Percentiles rank a stretch among this genome's conserved stretches.
These are phyloP conservation scores for Botia almorhae DNA, from an alignment of 2,797 vertebrate genomes.

Conservation along the genomic window DNA sequence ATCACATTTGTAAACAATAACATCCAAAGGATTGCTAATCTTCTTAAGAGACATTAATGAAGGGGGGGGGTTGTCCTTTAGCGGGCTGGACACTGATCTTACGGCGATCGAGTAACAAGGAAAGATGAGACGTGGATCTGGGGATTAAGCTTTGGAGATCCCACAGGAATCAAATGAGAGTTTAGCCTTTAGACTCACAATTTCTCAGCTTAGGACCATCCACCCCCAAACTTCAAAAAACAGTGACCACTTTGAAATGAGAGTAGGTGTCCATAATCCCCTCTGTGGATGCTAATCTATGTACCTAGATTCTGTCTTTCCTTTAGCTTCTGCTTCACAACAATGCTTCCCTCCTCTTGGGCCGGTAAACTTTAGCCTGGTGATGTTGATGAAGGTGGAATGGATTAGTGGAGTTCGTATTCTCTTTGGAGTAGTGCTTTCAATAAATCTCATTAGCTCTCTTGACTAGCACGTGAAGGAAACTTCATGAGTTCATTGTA, in stretches of 20 bases:
- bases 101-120: slow-evolving; percentile 77
- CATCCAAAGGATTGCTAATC: slow-evolving; percentile 85
- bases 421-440: slow-evolving; percentile 18
- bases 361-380: slow-evolving; percentile 55
- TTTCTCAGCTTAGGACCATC: slow-evolving; percentile 61
- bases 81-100: slow-evolving; percentile 78
- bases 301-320: slow-evolving; percentile 58
- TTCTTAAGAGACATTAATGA: slow-evolving; percentile 87
- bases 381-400: slow-evolving; percentile 40
- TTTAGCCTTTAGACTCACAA: slow-evolving; percentile 62
- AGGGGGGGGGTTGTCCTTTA: slow-evolving; percentile 66
- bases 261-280: slow-evolving; percentile 69
- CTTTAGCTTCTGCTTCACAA: slow-evolving; percentile 39
- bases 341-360: slow-evolving; percentile 34
- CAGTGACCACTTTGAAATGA: slow-evolving; percentile 65
- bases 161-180: slow-evolving; percentile 73
- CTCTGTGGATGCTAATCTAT: slow-evolving; percentile 76
- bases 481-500: slow-evolving; percentile 12
- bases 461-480: slow-evolving; percentile 17
- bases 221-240: slow-evolving; percentile 69
- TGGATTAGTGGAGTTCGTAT: slow-evolving; percentile 16
- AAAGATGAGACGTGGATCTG: slow-evolving; percentile 61
- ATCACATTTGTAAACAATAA: slow-evolving; percentile 86
- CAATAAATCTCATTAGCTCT: slow-evolving; percentile 32
- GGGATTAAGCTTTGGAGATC: slow-evolving; percentile 78